Evolutionary conservation across 1,140 invertebrate species (phyloP), one percentile per base, ranked within the genome.

Genomic region (Leptoteleia sp.): DNA sequence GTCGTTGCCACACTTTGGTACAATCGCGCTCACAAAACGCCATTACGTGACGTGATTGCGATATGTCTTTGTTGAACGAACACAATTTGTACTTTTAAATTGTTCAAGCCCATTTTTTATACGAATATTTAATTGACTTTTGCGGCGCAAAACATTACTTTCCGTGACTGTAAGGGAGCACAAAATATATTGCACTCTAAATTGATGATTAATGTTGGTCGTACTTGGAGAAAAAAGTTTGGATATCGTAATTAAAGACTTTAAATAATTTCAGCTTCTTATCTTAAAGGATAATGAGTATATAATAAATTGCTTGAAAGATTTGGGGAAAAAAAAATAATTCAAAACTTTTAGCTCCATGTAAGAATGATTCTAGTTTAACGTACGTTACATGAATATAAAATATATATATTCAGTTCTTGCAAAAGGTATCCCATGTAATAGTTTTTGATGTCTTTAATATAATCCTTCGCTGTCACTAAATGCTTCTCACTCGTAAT

Each of bases 31-130:
- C 27, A 48, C 8, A n/a, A 3, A 3, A 11, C 1, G 17, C 25
- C 42, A 45, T 27, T 12, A 27, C 16, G 6, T 48, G 29, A 13
- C 16, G 11, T 15, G 8, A 48, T 48, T 48, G 15, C 3, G n/a
- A 48, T 16, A 11, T 38, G 13, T 16, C 15, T 29, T 31, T 48
- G 7, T 31, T 48, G 6, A 16, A 29, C 11, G 12, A 43, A n/a
- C n/a, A 12, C 40, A 22, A 25, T 43, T 12, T 22, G 16, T 25
- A 22, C 40, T 40, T 38, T 25, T 13, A 11, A 25, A 54, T 15
- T 38, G 9, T 25, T 6, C 50, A 22, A 40, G 12, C 35, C 50
- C 48, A 52, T n/a, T 40, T 54, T 55, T 40, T 55, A 55, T 55
- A 55, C 37, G n/a, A n/a, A n/a, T n/a, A 15, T 9, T 38, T 16